Evolutionary conservation across 23 tunicate species (phyloP), one percentile per base, ranked within the genome.

Genomic region (Trididemnum nubilum): DNA sequence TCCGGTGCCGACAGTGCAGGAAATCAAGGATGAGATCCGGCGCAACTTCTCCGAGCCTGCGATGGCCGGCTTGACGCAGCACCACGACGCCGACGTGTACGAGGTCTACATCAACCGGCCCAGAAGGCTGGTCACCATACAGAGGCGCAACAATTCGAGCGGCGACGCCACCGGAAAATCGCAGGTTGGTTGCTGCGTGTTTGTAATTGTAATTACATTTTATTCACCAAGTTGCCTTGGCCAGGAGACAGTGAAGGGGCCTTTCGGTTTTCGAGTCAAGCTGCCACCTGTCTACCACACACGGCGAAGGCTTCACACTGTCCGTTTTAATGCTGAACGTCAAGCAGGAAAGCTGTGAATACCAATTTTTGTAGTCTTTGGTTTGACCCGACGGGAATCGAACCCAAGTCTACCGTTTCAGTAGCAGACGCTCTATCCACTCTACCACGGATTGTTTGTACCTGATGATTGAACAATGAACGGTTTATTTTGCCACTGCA

Each of bases 61-160:
- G 18, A 93, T 93, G 98, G 50, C 69, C 0, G 73, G 58, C 9
- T 71, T 92, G 52, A 85, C 82, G 5, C 87, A 87, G 79, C 71
- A 72, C 38, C 50, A 80, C 18, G 89, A 86, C n/a, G 84, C 85
- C 26, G 90, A 85, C 37, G 79, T 91, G 23, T 87, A 81, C 50
- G 94, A 92, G 72, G 97, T 92, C 19, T 89, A 80, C 85, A 86
- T 92, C 77, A 87, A 92, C 74, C 51, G 98, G 65, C 89, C 90
- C 28, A 58, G 85, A 34, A 83, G 76, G 74, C 73, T 90, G 30
- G 86, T 93, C 32, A 93, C 93, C 2, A 93, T 93, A 9, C 94
- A 93, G 63, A 27, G 93, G 58, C 89, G 76, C 27, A 60, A 24
- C 23, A 77, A 33, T 54, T 52, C 66, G 9, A 27, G 3, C 12